phyloP scores from a whole-genome alignment of 2,888 invertebrate species.

The Himalopsyche tibetana region DNA sequence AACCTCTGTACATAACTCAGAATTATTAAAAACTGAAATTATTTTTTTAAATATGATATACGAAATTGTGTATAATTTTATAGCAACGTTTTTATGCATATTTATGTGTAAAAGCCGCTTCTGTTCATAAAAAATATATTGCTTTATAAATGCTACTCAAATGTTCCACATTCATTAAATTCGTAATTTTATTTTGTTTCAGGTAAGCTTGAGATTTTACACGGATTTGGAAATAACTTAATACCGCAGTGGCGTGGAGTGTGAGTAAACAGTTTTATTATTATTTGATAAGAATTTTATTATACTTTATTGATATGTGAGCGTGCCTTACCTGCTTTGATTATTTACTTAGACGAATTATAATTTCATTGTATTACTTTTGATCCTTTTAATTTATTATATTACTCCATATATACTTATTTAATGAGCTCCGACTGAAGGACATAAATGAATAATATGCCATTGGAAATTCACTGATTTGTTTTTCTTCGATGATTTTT shows the following conservation, averaged over 20 bases:
- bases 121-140: slow-evolving; percentile 15
- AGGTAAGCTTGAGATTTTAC: slow-evolving; percentile 35
- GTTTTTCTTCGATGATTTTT: no score
- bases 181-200: slow-evolving; percentile 8
- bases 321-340: background rate
- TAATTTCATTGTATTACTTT: no score
- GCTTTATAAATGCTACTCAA: slow-evolving; percentile 15
- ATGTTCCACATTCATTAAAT: slow-evolving; percentile 1
- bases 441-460: no score
- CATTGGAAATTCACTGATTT: no score
- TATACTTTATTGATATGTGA: background rate
- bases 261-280: slow-evolving; percentile 22
- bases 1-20: no score
- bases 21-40: no score
- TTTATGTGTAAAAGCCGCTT: background rate
- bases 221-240: slow-evolving; percentile 20
- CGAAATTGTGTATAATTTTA: no score
- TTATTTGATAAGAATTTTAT: background rate
- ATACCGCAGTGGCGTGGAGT: background rate
- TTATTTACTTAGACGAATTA: no score
- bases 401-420: no score
- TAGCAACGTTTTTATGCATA: background rate
- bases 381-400: no score
- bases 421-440: no score
- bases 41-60: no score